These are phyloP conservation scores for Apis laboriosa DNA, from an alignment of 1,140 invertebrate genomes.

Conservation along the genomic window DNA sequence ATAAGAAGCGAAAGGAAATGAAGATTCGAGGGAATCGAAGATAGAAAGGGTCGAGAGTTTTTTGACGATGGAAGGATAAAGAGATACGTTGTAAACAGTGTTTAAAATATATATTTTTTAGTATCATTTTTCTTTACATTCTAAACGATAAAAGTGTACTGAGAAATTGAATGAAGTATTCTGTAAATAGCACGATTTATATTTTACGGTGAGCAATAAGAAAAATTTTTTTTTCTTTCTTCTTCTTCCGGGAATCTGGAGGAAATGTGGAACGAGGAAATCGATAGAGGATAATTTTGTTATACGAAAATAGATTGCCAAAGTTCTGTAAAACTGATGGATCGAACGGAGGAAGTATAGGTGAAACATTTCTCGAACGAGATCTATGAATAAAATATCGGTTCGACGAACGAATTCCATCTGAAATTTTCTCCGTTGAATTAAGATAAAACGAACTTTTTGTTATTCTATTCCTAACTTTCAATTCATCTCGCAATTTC, in stretches of 20 bases:
- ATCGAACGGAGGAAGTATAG: background rate
- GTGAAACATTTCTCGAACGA: background rate
- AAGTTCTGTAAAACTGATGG: background rate
- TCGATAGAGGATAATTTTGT: conserved; percentile 2
- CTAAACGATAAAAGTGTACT: no score
- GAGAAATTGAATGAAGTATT: background rate
- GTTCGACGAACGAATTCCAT: background rate
- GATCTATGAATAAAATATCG: conserved; percentile 12
- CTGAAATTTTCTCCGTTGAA: background rate
- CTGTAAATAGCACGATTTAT: background rate
- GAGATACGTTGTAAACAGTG: no score
- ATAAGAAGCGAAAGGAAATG: no score
- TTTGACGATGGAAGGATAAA: no score
- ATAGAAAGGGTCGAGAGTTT: no score
- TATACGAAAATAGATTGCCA: background rate
- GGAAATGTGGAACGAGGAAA: background rate
- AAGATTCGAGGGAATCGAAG: no score
- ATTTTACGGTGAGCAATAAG: background rate
- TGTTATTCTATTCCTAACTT: background rate
- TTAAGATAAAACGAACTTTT: background rate
- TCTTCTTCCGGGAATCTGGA: background rate
- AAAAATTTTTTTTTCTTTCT: background rate
- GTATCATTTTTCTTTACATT: no score
- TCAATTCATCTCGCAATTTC: background rate
- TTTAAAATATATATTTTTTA: no score